These are phyloP conservation scores for Vanacampus margaritifer DNA, from an alignment of 2,113 vertebrate genomes.

Conservation along the genomic window DNA sequence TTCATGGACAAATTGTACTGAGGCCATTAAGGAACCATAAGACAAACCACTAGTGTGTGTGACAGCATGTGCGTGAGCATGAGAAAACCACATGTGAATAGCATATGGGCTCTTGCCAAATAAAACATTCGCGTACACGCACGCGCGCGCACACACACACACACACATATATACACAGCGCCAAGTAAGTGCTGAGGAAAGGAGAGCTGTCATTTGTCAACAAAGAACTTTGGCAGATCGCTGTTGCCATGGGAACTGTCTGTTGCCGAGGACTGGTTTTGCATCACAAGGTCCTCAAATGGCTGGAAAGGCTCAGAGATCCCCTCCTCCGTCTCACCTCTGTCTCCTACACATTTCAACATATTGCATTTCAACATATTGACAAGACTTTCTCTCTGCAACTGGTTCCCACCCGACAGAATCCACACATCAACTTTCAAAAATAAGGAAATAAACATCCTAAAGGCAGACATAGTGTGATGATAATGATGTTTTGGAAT, in stretches of 20 bases:
- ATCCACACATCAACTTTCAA: not conserved
- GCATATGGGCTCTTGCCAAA: conserved; percentile 71
- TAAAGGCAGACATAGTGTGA: conserved; percentile 8
- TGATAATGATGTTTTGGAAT: not conserved
- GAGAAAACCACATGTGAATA: not conserved
- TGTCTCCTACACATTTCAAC: conserved; percentile 42
- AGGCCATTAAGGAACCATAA: not conserved
- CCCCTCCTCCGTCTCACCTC: conserved; percentile 57
- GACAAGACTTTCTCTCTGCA: not conserved
- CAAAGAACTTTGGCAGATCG: conserved; percentile 82
- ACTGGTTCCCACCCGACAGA: conserved; percentile 21
- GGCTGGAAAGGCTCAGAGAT: conserved; percentile 62
- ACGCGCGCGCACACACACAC: too few relatives aligned
- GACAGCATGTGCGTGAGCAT: conserved; percentile 7
- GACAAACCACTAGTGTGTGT: conserved; percentile 12
- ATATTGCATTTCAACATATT: conserved; percentile 34
- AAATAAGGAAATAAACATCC: not conserved
- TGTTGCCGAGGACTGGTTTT: conserved; percentile 82
- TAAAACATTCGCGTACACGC: conserved; percentile 45
- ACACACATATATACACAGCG: too few relatives aligned
- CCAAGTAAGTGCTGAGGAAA: conserved; percentile 72
- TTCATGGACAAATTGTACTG: not conserved
- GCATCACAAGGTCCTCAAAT: conserved; percentile 74
- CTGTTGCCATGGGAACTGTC: conserved; percentile 89
- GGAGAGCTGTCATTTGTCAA: conserved; percentile 84